Evolutionary conservation across 2,797 vertebrate genomes (phyloP).

Genomic region (Microctenopoma steveboyesi): DNA sequence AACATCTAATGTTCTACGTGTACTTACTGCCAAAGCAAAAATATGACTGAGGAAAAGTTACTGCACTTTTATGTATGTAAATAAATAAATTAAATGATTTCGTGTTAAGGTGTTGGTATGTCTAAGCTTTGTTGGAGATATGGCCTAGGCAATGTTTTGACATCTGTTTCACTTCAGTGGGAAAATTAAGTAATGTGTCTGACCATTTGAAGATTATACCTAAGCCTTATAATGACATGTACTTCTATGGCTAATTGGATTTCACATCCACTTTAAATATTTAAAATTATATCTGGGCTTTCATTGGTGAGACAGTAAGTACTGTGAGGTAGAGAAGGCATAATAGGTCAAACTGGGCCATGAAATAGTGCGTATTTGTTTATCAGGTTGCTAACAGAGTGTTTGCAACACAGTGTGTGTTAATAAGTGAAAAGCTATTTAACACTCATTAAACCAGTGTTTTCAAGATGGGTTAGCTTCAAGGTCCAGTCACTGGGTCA

Average conservation of each 20-base stretch:
- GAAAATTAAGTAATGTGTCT: constrained; percentile 44
- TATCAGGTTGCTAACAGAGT: not conserved
- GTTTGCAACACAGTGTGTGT: not conserved
- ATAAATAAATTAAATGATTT: not conserved
- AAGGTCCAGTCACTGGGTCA: not conserved
- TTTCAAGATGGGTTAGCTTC: not conserved
- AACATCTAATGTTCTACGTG: constrained; percentile 5
- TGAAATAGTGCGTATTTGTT: not conserved
- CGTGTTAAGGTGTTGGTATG: no score
- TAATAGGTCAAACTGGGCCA: not conserved
- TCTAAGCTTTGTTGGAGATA: constrained; percentile 26
- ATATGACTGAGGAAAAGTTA: not conserved
- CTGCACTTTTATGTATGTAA: not conserved
- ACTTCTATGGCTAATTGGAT: constrained; percentile 41
- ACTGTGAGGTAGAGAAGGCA: not conserved
- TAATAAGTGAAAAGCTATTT: not conserved
- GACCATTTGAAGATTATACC: constrained; percentile 50
- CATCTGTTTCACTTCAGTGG: constrained; percentile 62
- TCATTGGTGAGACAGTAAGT: not conserved
- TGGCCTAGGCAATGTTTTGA: constrained; percentile 44
- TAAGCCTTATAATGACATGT: constrained; percentile 9
- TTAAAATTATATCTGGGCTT: constrained; percentile 3
- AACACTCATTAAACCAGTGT: not conserved
- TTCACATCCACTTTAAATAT: not conserved
- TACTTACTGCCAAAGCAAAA: not conserved